Evolutionary conservation across 2,113 vertebrate species (phyloP).

Genomic region (Pelecanoides urinatrix): DNA sequence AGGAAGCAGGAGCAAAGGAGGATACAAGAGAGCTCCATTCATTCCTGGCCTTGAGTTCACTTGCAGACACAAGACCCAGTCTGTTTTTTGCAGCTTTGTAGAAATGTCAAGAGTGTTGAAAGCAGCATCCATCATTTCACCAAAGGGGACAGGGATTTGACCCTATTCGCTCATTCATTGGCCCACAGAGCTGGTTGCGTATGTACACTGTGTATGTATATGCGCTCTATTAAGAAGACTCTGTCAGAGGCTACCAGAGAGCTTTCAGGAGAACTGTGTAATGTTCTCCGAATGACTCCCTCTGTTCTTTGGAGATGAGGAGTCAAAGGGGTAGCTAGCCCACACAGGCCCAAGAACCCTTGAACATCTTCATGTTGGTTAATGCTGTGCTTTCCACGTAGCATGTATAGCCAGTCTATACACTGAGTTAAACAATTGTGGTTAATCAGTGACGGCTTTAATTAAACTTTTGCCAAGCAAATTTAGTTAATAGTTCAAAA

Average conservation of each 20-base stretch:
- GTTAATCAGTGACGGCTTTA: slow-evolving; percentile 4
- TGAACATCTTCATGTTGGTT: not conserved
- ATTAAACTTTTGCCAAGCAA: slow-evolving; percentile 39
- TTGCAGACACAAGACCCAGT: not conserved
- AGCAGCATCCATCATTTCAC: not conserved
- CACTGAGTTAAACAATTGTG: not conserved
- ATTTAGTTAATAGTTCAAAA: slow-evolving; percentile 69
- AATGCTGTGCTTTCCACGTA: not conserved
- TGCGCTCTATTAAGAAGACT: not conserved
- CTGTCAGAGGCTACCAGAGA: not conserved
- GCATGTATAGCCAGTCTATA: not conserved
- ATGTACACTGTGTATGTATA: accelerated
- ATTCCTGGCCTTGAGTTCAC: not conserved
- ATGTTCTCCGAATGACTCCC: not conserved
- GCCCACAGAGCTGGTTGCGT: not conserved
- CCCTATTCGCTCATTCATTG: not conserved
- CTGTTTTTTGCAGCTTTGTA: not conserved
- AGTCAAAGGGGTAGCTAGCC: not conserved
- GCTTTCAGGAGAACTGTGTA: not conserved
- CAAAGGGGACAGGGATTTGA: not conserved
- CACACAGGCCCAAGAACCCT: not conserved
- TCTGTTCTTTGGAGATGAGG: not conserved
- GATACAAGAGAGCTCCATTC: not conserved
- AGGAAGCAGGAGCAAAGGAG: not conserved
- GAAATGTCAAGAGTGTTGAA: not conserved